Conservation (phyloP, 2,797 vertebrate species). For the Amblyraja radiata region DNA sequence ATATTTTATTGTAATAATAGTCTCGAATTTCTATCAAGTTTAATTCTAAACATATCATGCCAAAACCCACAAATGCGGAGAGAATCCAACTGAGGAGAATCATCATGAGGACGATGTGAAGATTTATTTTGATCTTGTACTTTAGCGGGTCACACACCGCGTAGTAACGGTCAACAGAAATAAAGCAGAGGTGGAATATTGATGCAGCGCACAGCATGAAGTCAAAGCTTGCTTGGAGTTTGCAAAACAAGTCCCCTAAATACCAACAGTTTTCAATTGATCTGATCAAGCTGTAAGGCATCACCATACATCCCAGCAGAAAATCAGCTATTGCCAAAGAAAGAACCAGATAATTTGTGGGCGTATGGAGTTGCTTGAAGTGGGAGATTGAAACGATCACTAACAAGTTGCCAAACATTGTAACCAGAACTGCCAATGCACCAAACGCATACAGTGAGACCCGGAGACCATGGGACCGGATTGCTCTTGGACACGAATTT, state of each 20-base stretch:
- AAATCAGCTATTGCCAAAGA: slow-evolving; percentile 73
- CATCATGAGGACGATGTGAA: slow-evolving; percentile 38
- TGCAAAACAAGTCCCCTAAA: slow-evolving; percentile 69
- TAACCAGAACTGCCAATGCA: slow-evolving; percentile 58
- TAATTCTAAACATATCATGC: slow-evolving; percentile 44
- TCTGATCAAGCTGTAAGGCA: slow-evolving; percentile 72
- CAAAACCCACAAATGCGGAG: slow-evolving; percentile 42
- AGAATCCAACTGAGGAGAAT: slow-evolving; percentile 43
- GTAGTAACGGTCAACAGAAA: slow-evolving; percentile 54
- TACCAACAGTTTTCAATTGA: slow-evolving; percentile 69
- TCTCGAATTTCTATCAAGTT: slow-evolving; percentile 39
- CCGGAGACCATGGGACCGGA: slow-evolving; percentile 50
- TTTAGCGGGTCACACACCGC: slow-evolving; percentile 47
- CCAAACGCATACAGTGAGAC: slow-evolving; percentile 56
- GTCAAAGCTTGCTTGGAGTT: slow-evolving; percentile 64
- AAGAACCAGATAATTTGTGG: slow-evolving; percentile 73
- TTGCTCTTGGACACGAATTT: slow-evolving; percentile 54
- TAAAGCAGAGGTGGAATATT: slow-evolving; percentile 69
- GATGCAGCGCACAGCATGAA: slow-evolving; percentile 68
- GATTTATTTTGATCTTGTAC: slow-evolving; percentile 39
- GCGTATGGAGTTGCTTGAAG: slow-evolving; percentile 76
- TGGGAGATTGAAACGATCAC: slow-evolving; percentile 75
- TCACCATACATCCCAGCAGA: slow-evolving; percentile 62
- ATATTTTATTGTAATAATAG: slow-evolving; percentile 40
- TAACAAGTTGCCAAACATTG: slow-evolving; percentile 64